Evolutionary conservation across 2,797 vertebrate genomes (phyloP).

Genomic region (Eutrigla gurnardus): DNA sequence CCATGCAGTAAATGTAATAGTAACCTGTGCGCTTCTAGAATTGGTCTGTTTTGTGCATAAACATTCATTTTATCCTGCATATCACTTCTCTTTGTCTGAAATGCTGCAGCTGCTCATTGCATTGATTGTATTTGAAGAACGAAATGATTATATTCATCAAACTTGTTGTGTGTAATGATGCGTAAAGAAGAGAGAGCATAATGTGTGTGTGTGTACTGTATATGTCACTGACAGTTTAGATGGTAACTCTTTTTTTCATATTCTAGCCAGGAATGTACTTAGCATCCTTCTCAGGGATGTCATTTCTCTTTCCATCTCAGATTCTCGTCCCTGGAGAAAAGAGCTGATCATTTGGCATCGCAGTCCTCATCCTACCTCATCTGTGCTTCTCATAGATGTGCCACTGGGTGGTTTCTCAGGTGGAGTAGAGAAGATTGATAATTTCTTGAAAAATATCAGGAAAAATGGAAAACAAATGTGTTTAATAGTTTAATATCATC

Average conservation of each 20-base stretch:
- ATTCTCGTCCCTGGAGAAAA: conserved; percentile 26
- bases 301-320: conserved; percentile 51
- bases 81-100: too few species aligned
- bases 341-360: conserved; percentile 36
- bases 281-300: conserved; percentile 51
- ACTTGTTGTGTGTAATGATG: not conserved
- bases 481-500: not conserved
- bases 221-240: not conserved
- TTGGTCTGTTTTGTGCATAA: not conserved
- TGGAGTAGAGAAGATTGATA: conserved; percentile 4
- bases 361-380: conserved; percentile 35
- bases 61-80: not conserved
- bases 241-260: conserved; percentile 11
- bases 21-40: not conserved
- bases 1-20: not conserved
- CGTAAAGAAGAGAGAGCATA: not conserved
- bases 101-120: not conserved
- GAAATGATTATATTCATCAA: not conserved
- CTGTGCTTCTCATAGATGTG: conserved; percentile 17
- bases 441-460: too few species aligned
- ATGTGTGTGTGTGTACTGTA: too few species aligned
- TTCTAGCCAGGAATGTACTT: conserved; percentile 29
- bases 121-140: not conserved
- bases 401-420: conserved; percentile 11
- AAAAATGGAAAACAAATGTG: not conserved